A percentile compares a stretch with the other conserved stretches of the same genome.
Evolutionary conservation across 2,113 vertebrate species (phyloP).

Genomic region (Danionella cerebrum): DNA sequence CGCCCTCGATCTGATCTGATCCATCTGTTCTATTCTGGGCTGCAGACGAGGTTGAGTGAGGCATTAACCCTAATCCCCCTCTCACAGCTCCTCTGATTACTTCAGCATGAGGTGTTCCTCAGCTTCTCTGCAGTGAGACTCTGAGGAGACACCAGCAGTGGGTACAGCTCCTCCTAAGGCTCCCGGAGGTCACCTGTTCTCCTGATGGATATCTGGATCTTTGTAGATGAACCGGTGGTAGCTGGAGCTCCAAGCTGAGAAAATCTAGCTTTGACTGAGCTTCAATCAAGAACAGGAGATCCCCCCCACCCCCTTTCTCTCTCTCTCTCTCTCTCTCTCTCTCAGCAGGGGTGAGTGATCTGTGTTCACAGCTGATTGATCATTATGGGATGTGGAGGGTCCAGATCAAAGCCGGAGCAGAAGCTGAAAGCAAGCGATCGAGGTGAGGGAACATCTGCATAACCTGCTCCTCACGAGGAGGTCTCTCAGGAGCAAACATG

Average conservation of each 20-base stretch:
- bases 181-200: too few species aligned
- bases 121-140: not conserved
- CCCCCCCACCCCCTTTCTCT: too few species aligned
- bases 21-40: constrained; percentile 49
- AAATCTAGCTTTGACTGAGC: too few species aligned
- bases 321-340: too few species aligned
- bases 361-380: constrained; percentile 17
- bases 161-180: too few species aligned
- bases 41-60: constrained; percentile 34
- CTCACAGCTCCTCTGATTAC: constrained; percentile 55
- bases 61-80: constrained; percentile 65
- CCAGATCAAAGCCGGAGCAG: constrained; percentile 47
- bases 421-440: constrained; percentile 47
- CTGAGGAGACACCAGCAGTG: too few species aligned
- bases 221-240: too few species aligned
- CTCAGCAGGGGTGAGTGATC: not conserved
- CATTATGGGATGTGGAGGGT: constrained; percentile 63
- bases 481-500: not conserved
- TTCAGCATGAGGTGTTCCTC: not conserved
- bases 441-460: constrained; percentile 43
- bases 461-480: not conserved
- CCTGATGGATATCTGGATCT: too few species aligned
- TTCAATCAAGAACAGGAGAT: too few species aligned
- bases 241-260: too few species aligned
- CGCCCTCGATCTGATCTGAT: not conserved